Evolutionary conservation across 1,140 invertebrate genomes (phyloP).

Genomic region (Euura saliciscinereae): DNA sequence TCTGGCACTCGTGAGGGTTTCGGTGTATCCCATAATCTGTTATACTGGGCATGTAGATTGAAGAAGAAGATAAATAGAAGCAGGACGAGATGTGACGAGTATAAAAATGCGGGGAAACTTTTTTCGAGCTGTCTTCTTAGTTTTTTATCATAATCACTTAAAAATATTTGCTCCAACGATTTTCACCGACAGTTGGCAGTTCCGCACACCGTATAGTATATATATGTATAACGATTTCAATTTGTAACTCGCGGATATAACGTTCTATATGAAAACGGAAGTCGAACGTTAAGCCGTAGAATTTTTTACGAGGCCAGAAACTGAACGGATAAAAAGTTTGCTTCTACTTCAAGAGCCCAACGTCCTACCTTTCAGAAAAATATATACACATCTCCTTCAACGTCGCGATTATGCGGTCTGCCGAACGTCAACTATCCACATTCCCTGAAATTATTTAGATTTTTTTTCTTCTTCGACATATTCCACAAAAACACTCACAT

Average conservation of each 20-base stretch:
- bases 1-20: not conserved
- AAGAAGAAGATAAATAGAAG: constrained; percentile 1
- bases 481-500: no score
- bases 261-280: not conserved
- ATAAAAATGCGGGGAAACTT: not conserved
- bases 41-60: not conserved
- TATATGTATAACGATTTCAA: not conserved
- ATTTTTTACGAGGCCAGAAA: not conserved
- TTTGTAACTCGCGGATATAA: not conserved
- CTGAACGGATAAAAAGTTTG: not conserved
- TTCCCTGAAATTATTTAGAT: no score
- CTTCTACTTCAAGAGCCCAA: not conserved
- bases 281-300: not conserved
- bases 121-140: not conserved
- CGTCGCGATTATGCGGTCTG: not conserved
- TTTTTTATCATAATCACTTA: not conserved
- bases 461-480: no score
- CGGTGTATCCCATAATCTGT: not conserved
- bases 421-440: no score
- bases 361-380: not conserved
- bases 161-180: constrained; percentile 7
- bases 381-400: not conserved
- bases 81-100: not conserved
- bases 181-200: not conserved
- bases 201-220: not conserved